Base-by-base conservation (phyloP, 2,888 invertebrate genomes). In the Mesodorylaimus sp. region DNA sequence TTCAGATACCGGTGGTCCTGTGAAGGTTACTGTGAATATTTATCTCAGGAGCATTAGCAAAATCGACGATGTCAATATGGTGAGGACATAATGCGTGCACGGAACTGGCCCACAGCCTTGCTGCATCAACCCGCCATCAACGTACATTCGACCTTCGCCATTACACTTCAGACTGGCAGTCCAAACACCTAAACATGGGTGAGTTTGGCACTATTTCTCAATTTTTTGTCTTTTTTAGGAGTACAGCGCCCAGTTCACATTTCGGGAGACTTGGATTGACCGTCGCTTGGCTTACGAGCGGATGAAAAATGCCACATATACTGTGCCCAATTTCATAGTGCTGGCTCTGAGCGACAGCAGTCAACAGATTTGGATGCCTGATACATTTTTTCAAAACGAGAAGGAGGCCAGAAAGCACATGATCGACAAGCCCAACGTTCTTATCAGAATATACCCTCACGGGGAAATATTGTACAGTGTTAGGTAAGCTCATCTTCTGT, bases 21-120 rank as follows among this genome's bases (percentile, higher is more conserved):
- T 87, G 73, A 79, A 86, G 76, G 88, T 88, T 75, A 81, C 79
- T 77, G 84, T 89, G 74, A 89, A 89, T 81, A 81, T 87, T 77
- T 87, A 85, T 80, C 84, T 89, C 74, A 78, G 88, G 78, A 85
- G 82, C 79, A 88, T 89, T 71, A 83, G 84, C 70, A 87, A 87
- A 70, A 88, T 89, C 77, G 88, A 87, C 80, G 88, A 88, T 80
- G 87, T 84, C 75, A 87, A 87, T 77, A 89, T 89, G 89, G 89
- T 89, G 84, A 87, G 87, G n/a, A 5, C 27, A 27, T n/a, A 32
- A 32, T 16, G 32, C 32, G 7, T 32, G 7, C 10, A 7, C 32
- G 7, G 10, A 32, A 16, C 32, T 32, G 16, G 32, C 32, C 10
- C 7, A 32, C 32, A 10, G 7, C 10, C 32, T 13, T 21, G 13